Percentiles rank a stretch among this genome's conserved stretches.
These are phyloP conservation scores for Emmelina monodactyla DNA, from an alignment of 2,888 invertebrate genomes.

Conservation along the genomic window DNA sequence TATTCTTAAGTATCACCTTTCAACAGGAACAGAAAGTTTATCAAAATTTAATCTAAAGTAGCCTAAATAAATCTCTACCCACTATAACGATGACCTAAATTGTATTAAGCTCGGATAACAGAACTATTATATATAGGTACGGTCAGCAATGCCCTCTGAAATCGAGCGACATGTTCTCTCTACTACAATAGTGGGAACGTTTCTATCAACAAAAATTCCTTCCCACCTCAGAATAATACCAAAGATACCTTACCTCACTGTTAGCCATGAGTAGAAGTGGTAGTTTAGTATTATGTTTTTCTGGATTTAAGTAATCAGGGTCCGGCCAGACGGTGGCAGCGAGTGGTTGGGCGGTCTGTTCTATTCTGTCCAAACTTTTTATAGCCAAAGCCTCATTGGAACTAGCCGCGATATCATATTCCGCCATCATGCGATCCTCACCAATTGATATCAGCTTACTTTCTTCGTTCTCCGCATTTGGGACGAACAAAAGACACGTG, in stretches of 20 bases:
- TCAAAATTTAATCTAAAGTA: too few relatives aligned
- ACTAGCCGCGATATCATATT: slow-evolving; percentile 64
- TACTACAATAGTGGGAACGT: too few relatives aligned
- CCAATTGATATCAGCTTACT: slow-evolving; percentile 67
- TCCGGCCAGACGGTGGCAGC: slow-evolving; percentile 44
- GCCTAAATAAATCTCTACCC: too few relatives aligned
- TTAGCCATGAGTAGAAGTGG: slow-evolving; percentile 66
- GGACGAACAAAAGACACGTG: slow-evolving; percentile 61
- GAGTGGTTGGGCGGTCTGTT: slow-evolving; percentile 69
- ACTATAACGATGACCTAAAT: too few relatives aligned
- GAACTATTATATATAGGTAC: too few relatives aligned
- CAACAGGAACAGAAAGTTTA: too few relatives aligned
- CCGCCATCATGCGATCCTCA: slow-evolving; percentile 64
- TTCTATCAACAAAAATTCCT: too few relatives aligned
- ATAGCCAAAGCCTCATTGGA: slow-evolving; percentile 41
- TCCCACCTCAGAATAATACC: too few relatives aligned
- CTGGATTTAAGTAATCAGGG: slow-evolving; percentile 24
- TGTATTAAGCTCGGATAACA: too few relatives aligned
- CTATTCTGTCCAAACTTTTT: slow-evolving; percentile 64
- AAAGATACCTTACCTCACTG: slow-evolving; percentile 68
- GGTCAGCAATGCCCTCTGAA: too few relatives aligned
- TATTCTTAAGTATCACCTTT: too few relatives aligned
- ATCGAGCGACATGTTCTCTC: too few relatives aligned
- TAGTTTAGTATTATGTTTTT: slow-evolving; percentile 25
- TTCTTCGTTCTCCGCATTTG: slow-evolving; percentile 28